Percentiles rank a stretch among this genome's conserved stretches.
Evolutionary conservation across 2,113 vertebrate species (phyloP).

Genomic region (Scomber scombrus): DNA sequence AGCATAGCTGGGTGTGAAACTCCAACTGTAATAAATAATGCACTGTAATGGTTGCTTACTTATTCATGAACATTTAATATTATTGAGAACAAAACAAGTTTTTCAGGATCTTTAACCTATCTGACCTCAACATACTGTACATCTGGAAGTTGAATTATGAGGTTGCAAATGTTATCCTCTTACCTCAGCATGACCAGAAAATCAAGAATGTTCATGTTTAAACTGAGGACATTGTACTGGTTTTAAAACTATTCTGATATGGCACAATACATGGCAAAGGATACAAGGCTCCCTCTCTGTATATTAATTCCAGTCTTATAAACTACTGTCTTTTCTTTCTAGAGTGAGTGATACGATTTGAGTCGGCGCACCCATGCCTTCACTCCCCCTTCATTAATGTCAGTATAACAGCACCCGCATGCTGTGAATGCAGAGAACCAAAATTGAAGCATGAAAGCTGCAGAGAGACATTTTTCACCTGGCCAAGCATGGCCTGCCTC

Average conservation of each 20-base stretch:
- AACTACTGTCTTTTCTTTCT: conserved; percentile 39
- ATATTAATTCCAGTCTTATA: conserved; percentile 48
- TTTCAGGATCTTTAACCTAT: neutral
- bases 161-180: neutral
- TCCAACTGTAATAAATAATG: too few species aligned
- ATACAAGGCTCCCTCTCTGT: conserved; percentile 26
- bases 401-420: conserved; percentile 27
- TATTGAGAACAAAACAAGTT: neutral
- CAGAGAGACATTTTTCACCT: conserved; percentile 54
- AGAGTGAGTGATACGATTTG: conserved; percentile 43
- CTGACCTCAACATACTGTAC: neutral
- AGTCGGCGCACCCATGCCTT: conserved; percentile 14
- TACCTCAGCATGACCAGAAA: conserved; percentile 27
- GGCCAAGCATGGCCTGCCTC: conserved; percentile 31
- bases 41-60: neutral
- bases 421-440: conserved; percentile 17
- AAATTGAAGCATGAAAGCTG: conserved; percentile 56
- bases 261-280: conserved; percentile 17
- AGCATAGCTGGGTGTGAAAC: neutral
- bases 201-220: conserved; percentile 11
- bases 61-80: neutral
- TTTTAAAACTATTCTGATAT: neutral
- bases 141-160: neutral
- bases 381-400: conserved; percentile 24
- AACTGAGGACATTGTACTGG: conserved; percentile 18